A percentile compares a stretch with the other conserved stretches of the same genome.
These are phyloP conservation scores for Patiria miniata DNA, from an alignment of 35 echinoderm and acorn worm genomes.

Conservation along the genomic window DNA sequence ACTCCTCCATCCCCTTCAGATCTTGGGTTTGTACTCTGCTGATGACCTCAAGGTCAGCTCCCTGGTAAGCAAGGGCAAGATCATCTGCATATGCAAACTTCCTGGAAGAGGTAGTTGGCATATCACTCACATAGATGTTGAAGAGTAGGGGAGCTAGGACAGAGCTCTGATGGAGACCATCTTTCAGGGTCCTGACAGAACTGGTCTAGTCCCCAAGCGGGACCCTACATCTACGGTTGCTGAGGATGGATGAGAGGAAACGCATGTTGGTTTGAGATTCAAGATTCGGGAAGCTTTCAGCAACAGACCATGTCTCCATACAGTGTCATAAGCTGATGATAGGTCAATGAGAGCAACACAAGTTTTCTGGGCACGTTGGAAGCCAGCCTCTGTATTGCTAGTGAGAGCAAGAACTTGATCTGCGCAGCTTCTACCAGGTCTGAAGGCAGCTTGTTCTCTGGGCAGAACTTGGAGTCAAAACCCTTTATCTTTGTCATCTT, in stretches of 20 bases:
- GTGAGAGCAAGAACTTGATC: too few relatives aligned
- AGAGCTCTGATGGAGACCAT: conserved; percentile 3
- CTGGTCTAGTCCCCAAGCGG: background rate
- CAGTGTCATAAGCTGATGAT: conserved; percentile 8
- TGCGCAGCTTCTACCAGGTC: too few relatives aligned
- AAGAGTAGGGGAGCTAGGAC: background rate
- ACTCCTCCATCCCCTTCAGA: too few relatives aligned
- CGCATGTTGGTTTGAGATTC: background rate
- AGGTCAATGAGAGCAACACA: conserved; percentile 20
- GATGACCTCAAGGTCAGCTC: background rate
- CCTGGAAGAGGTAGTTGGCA: background rate
- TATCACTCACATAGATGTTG: conserved; percentile 1
- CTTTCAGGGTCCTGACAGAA: background rate
- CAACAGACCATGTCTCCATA: conserved; percentile 18
- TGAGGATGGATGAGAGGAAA: background rate
- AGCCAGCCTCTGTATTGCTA: too few relatives aligned
- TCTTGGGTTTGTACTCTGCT: background rate
- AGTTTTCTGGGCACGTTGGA: background rate
- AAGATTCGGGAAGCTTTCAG: conserved; percentile 10
- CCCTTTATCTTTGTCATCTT: too few relatives aligned
- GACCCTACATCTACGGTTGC: background rate
- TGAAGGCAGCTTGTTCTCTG: too few relatives aligned
- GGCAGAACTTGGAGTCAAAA: too few relatives aligned
- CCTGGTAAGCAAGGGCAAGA: background rate
- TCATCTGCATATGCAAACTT: conserved; percentile 37